Evolutionary conservation across 2,113 vertebrate genomes (phyloP).

Genomic region (Pogonocichla stellata): DNA sequence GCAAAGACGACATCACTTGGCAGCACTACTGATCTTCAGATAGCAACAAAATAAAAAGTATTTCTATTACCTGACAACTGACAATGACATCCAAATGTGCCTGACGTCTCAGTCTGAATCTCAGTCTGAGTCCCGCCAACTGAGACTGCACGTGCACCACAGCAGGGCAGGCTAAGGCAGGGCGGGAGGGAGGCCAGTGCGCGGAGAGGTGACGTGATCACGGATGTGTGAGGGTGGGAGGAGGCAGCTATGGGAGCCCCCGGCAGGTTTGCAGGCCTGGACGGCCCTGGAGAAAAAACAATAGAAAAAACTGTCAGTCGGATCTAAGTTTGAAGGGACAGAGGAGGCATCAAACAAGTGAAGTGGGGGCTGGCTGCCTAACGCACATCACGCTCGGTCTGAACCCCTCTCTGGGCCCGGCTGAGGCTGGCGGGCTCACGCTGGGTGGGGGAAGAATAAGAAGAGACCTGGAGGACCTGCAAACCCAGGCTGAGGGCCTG

Average conservation of each 20-base stretch:
- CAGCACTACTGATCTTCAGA: slow-evolving; percentile 71
- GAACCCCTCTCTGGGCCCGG: neutral
- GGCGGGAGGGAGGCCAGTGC: slow-evolving; percentile 80
- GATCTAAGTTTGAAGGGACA: slow-evolving; percentile 70
- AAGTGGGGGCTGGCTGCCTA: slow-evolving; percentile 28
- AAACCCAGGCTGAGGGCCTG: neutral
- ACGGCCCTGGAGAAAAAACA: slow-evolving; percentile 86
- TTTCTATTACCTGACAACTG: slow-evolving; percentile 84
- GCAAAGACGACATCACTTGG: slow-evolving; percentile 53
- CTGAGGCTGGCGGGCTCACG: neutral
- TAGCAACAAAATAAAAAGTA: slow-evolving; percentile 56
- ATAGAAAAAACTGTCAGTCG: slow-evolving; percentile 84
- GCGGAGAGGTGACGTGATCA: slow-evolving; percentile 81
- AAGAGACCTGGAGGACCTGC: neutral
- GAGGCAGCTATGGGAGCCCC: slow-evolving; percentile 83
- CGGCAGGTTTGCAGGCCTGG: slow-evolving; percentile 84
- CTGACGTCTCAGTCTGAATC: slow-evolving; percentile 81
- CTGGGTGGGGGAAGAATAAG: neutral
- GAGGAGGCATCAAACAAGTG: slow-evolving; percentile 61
- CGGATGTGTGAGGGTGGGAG: slow-evolving; percentile 83
- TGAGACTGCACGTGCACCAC: slow-evolving; percentile 76
- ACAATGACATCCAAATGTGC: slow-evolving; percentile 84
- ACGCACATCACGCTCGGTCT: neutral
- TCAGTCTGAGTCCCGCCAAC: slow-evolving; percentile 81
- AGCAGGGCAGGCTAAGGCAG: slow-evolving; percentile 83